Evolutionary conservation across 2,888 invertebrate species (phyloP).

Genomic region (Spisula solida): DNA sequence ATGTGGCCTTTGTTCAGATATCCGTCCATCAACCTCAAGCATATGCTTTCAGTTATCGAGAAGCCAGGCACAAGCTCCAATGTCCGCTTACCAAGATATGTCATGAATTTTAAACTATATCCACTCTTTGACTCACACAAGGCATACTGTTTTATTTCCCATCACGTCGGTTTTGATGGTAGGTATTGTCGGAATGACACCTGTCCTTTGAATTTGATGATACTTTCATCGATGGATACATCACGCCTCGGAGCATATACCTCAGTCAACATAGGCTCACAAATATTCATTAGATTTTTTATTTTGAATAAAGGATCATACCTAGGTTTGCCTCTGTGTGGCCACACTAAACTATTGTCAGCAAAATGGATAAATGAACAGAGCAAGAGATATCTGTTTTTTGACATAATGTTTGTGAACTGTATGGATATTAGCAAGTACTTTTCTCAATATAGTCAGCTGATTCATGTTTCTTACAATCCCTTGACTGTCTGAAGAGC

Average conservation of each 20-base stretch:
- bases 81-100: conserved; percentile 43
- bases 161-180: neutral
- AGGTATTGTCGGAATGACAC: conserved; percentile 61
- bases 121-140: conserved; percentile 63
- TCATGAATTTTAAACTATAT: conserved; percentile 43
- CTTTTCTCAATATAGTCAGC: conserved; percentile 29
- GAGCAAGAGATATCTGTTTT: conserved; percentile 24
- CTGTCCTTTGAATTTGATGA: conserved; percentile 57
- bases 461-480: neutral
- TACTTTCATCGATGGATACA: conserved; percentile 54
- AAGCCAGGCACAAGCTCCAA: neutral
- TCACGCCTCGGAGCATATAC: conserved; percentile 31
- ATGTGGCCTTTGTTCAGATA: conserved; percentile 55
- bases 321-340: conserved; percentile 21
- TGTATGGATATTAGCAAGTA: conserved; percentile 31
- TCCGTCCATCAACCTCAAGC: conserved; percentile 15
- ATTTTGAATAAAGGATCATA: conserved; percentile 41
- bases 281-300: conserved; percentile 13
- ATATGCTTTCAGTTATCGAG: conserved; percentile 43
- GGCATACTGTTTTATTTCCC: conserved; percentile 6
- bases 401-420: conserved; percentile 36
- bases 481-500: conserved; percentile 48
- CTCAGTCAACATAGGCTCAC: conserved; percentile 15
- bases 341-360: conserved; percentile 5
- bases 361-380: conserved; percentile 33